phyloP scores from a whole-genome alignment of 2,113 vertebrate genomes.

The Rhodinocichla rosea region DNA sequence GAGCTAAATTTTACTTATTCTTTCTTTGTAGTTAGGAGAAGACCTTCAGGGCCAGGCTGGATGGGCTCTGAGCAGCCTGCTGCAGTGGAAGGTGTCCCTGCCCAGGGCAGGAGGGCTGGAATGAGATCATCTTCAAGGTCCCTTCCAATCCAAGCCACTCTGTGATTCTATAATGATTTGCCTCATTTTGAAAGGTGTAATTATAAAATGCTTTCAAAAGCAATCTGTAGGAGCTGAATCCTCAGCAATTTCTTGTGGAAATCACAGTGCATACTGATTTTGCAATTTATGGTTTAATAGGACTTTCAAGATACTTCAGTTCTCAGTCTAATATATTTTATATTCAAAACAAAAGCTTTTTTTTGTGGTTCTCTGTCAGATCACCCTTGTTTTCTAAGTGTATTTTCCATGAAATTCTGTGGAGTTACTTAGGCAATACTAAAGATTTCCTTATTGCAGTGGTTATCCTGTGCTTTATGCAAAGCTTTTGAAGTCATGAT shows the following conservation, averaged over 20 bases:
- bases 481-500: rapidly evolving
- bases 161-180: background rate
- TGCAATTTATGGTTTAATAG: background rate
- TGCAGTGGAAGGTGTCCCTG: background rate
- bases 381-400: background rate
- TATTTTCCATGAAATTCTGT: background rate
- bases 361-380: background rate
- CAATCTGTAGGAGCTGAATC: background rate
- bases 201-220: background rate
- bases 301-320: background rate
- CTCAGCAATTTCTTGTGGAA: background rate
- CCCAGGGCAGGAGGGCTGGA: background rate
- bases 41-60: background rate
- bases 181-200: background rate
- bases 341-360: background rate
- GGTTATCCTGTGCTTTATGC: background rate
- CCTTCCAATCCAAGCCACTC: background rate
- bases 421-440: background rate
- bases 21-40: background rate
- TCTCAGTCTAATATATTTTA: background rate
- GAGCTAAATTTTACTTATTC: background rate
- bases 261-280: background rate
- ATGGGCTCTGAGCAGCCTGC: background rate
- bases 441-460: background rate
- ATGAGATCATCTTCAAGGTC: background rate